Percentiles rank a stretch among this genome's conserved stretches.
These are phyloP conservation scores for Epicauta chinensis DNA, from an alignment of 1,140 invertebrate species.

Conservation along the genomic window DNA sequence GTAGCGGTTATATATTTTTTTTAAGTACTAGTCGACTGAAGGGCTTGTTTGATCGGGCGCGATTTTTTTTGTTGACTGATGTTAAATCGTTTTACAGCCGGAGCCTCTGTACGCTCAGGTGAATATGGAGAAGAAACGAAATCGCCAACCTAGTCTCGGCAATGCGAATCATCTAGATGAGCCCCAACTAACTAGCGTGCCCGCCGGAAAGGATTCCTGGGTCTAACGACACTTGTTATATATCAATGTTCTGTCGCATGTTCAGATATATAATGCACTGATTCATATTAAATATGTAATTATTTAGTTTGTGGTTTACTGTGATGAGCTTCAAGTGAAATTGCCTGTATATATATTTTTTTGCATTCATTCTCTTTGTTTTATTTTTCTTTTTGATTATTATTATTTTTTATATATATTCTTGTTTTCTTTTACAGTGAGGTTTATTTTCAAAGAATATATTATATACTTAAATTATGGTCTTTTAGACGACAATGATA, in stretches of 20 bases:
- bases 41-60: too few species aligned
- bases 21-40: too few species aligned
- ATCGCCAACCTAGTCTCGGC: constrained; percentile 47
- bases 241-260: constrained; percentile 41
- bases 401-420: constrained; percentile 10
- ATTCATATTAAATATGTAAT: constrained; percentile 42
- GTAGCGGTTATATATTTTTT: too few species aligned
- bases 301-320: constrained; percentile 43
- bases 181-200: constrained; percentile 27
- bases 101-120: constrained; percentile 76
- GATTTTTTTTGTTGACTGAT: too few species aligned
- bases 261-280: constrained; percentile 41
- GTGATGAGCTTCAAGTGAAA: constrained; percentile 43
- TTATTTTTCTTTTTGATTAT: constrained; percentile 14
- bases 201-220: constrained; percentile 42
- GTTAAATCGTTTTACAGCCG: constrained; percentile 48
- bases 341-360: constrained; percentile 35
- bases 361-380: constrained; percentile 31
- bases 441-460: constrained; percentile 37
- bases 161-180: constrained; percentile 37
- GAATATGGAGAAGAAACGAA: constrained; percentile 72
- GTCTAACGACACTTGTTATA: constrained; percentile 37
- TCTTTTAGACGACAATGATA: constrained; percentile 30
- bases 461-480: constrained; percentile 39
- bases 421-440: constrained; percentile 31